These are phyloP conservation scores for Sus cebifrons DNA, from an alignment of 2,797 vertebrate species.

Conservation along the genomic window DNA sequence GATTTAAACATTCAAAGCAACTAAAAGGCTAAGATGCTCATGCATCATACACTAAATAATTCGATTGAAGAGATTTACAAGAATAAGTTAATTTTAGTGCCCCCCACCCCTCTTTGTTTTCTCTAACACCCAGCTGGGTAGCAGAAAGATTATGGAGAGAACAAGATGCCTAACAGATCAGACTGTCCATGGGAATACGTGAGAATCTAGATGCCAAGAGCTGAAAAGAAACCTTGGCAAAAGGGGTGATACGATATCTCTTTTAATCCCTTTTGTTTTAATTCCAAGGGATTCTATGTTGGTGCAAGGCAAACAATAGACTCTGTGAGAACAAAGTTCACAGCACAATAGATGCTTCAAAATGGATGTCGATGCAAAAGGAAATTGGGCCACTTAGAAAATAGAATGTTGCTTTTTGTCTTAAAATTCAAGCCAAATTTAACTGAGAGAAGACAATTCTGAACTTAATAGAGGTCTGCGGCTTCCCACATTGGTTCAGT, in stretches of 20 bases:
- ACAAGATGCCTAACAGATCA: background rate
- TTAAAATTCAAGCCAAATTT: constrained; percentile 79
- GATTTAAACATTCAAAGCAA: constrained; percentile 50
- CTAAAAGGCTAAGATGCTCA: background rate
- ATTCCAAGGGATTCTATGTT: constrained; percentile 69
- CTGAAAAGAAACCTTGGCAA: constrained; percentile 48
- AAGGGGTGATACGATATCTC: constrained; percentile 7
- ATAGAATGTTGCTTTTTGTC: constrained; percentile 71
- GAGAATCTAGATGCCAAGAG: constrained; percentile 10
- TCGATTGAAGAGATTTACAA: background rate
- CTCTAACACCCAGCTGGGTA: background rate
- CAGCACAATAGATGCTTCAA: constrained; percentile 72
- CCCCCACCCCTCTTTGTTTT: background rate
- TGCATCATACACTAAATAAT: background rate
- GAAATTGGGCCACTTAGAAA: constrained; percentile 72
- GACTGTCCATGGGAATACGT: background rate
- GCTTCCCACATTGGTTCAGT: background rate
- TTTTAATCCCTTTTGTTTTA: constrained; percentile 70
- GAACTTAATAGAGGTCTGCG: background rate
- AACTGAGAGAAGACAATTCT: constrained; percentile 71
- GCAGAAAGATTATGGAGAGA: background rate
- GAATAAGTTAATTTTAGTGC: background rate
- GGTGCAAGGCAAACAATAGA: constrained; percentile 70
- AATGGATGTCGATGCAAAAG: constrained; percentile 69
- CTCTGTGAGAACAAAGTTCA: constrained; percentile 76